Evolutionary conservation across 2,113 vertebrate species (phyloP), one percentile per base, ranked within the genome.

Genomic region (Lynx canadensis): DNA sequence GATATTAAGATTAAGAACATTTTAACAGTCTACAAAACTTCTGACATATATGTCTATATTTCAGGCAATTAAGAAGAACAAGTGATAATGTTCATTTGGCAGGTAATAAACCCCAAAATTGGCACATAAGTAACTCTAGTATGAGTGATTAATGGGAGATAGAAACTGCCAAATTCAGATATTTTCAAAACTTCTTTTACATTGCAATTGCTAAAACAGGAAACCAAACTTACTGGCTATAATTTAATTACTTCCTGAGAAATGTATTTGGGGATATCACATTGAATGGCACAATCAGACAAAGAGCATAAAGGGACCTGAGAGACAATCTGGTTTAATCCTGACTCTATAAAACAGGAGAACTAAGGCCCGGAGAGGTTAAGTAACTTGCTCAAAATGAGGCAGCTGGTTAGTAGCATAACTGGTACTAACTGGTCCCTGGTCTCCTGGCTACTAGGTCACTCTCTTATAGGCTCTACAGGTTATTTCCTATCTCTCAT

Each of bases 171-270:
- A 85, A 45, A 84, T 88, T 87, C 50, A 60, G 18, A 38, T 82
- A 71, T 92, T 95, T 91, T 94, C 50, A 63, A 92, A 94, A 21
- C 9, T 55, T 73, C 38, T 73, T 96, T 89, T 90, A 84, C 19
- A 57, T 19, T 92, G 21, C 60, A 65, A 65, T 76, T 87, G 18
- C 76, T 74, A 79, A 94, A 66, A 19, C 5, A 95, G 73, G 27
- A 89, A 41, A 9, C 3, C 25, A 95, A 94, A 94, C 16, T 57
- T 41, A 52, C 36, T 48, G 23, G 12, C 81, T 80, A 89, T 68
- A 74, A 74, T 9, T 88, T 52, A 55, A 89, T 76, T 94, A 84
- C 55, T 89, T 80, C 41, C 69, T 71, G 25, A 90, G 60, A 96
- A 60, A 95, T 50, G 21, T 52, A 89, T 57, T 23, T 81, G 21